Conservation (phyloP, 1,140 invertebrate genomes). For the Danaus melanippus region DNA sequence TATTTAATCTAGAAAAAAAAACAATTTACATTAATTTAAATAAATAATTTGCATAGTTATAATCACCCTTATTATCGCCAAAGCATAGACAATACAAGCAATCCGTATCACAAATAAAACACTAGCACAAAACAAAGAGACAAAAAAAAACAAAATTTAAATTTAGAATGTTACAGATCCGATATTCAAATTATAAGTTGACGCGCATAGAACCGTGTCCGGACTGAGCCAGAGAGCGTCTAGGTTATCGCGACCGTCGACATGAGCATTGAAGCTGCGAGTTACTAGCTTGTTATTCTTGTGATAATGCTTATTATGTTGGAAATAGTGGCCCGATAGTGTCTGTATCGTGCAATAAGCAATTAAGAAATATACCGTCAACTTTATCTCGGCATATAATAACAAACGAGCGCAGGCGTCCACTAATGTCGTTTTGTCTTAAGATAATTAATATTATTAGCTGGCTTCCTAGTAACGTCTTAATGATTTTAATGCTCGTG, state of each 20-base stretch:
- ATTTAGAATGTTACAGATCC: slow-evolving; percentile 14
- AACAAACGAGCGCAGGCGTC: slow-evolving; percentile 39
- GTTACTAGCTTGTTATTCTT: slow-evolving; percentile 65
- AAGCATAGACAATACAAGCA: slow-evolving; percentile 3
- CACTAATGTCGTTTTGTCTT: slow-evolving; percentile 30
- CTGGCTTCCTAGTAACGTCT: slow-evolving; percentile 39
- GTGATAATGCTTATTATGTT: slow-evolving; percentile 70
- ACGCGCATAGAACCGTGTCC: slow-evolving; percentile 21
- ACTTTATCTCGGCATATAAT: slow-evolving; percentile 43
- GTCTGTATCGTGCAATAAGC: slow-evolving; percentile 59
- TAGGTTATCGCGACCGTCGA: slow-evolving; percentile 27
- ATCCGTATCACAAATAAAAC: slow-evolving; percentile 2
- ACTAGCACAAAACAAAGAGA: slow-evolving; percentile 8
- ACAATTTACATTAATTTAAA: too few species aligned
- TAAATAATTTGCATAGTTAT: background rate
- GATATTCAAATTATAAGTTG: slow-evolving; percentile 6
- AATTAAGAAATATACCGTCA: slow-evolving; percentile 61
- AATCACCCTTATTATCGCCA: slow-evolving; percentile 2
- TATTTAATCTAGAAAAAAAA: slow-evolving; percentile 33
- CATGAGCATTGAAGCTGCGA: slow-evolving; percentile 28
- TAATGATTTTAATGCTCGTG: slow-evolving; percentile 19
- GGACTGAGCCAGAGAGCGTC: slow-evolving; percentile 18
- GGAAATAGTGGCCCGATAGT: slow-evolving; percentile 61
- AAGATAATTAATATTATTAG: slow-evolving; percentile 32
- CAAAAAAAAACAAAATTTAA: slow-evolving; percentile 1